Evolutionary conservation across 2,113 vertebrate species (phyloP), one percentile per base, ranked within the genome.

Genomic region (Neolamprologus longior): DNA sequence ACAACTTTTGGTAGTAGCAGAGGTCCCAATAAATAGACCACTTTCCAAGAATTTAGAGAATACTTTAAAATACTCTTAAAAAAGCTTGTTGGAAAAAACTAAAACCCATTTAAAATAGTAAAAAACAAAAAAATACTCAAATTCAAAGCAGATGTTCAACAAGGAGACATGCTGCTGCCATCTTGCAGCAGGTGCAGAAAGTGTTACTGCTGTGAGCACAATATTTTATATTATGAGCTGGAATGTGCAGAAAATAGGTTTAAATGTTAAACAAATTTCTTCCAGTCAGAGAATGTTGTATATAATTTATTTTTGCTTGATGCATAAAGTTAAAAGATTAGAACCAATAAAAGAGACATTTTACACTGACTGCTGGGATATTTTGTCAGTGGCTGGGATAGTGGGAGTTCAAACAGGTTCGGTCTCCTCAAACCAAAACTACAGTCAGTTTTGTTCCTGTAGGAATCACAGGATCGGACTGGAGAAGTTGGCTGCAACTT

Each of bases 201-300:
- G 26, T 26, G 26, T 1, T 1, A 26, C 26, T 26, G 26, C 26
- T 26, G 26, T 26, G 26, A 26, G 26, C 26, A 26, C 26, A 33
- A 33, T 2, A 37, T 35, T 35, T 35, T 35, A 37, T 37, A 2
- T 37, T 5, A 40, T 40, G 37, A 2, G 37, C 37, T 40, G 37
- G 37, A 40, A 40, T 40, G 37, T 40, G 37, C 37, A 40, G 37
- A 40, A 40, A 40, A 40, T 40, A 40, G 37, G 37, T 40, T 40
- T 40, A 12, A 40, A 42, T 42, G 0, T 42, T 42, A 42, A 42
- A 42, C 40, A 0, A 42, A 42, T 42, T 6, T 42, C 40, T 13
- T 42, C 40, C 3, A 3, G 24, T 21, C 21, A 21, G 21, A 21
- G 21, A 21, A 21, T 21, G 21, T 21, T 21, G 21, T 21, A 21